Percentiles rank a stretch among this genome's conserved stretches.
These are phyloP conservation scores for Unio delphinus DNA, from an alignment of 2,888 invertebrate species.

Conservation along the genomic window DNA sequence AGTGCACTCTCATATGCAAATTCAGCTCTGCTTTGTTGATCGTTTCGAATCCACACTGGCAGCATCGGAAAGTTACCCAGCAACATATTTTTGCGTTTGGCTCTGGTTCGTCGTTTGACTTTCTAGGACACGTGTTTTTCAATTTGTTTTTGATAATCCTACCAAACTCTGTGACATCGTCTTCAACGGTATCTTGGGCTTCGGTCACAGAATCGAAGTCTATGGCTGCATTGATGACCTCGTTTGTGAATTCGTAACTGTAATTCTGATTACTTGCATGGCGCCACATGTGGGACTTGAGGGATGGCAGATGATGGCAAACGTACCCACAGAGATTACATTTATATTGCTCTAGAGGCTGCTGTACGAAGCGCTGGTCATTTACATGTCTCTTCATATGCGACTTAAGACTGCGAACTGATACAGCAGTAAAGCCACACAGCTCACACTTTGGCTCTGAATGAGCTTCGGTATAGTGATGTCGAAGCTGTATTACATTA, in stretches of 20 bases:
- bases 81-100: slow-evolving; percentile 44
- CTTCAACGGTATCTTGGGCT: slow-evolving; percentile 33
- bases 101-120: slow-evolving; percentile 26
- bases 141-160: slow-evolving; percentile 38
- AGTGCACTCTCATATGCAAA: slow-evolving; percentile 66
- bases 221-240: slow-evolving; percentile 68
- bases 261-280: slow-evolving; percentile 69
- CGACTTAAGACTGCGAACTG: slow-evolving; percentile 67
- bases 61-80: slow-evolving; percentile 68
- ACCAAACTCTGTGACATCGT: slow-evolving; percentile 32
- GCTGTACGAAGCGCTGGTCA: slow-evolving; percentile 68
- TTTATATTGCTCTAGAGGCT: slow-evolving; percentile 70
- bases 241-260: slow-evolving; percentile 68
- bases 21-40: slow-evolving; percentile 65
- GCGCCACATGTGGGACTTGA: slow-evolving; percentile 71
- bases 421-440: slow-evolving; percentile 68
- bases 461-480: slow-evolving; percentile 36
- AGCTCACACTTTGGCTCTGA: slow-evolving; percentile 60
- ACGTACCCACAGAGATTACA: slow-evolving; percentile 70
- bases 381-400: slow-evolving; percentile 70
- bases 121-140: slow-evolving; percentile 39
- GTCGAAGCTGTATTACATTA: slow-evolving; percentile 40
- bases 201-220: slow-evolving; percentile 63
- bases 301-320: slow-evolving; percentile 69
- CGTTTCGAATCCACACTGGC: slow-evolving; percentile 70